Conservation (phyloP, 2,888 invertebrate species). For the Lasius fuliginosus region DNA sequence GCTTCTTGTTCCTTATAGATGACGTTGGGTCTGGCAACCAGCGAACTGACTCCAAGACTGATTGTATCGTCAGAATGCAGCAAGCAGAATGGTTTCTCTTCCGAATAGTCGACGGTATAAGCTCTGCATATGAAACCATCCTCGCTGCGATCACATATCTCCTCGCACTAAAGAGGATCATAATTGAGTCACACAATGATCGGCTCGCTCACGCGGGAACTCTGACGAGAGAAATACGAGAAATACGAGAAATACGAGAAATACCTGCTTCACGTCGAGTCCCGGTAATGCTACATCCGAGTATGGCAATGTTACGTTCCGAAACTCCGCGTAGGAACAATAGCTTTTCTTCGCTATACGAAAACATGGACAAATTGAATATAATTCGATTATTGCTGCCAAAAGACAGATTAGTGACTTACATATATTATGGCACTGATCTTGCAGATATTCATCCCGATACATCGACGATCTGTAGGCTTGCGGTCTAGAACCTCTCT, state of each 20-base stretch:
- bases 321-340: slow-evolving; percentile 93
- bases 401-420: slow-evolving; percentile 81
- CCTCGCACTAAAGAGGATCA: slow-evolving; percentile 85
- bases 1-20: slow-evolving; percentile 93
- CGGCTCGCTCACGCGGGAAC: not conserved
- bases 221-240: not conserved
- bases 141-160: slow-evolving; percentile 89
- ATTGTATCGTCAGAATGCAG: slow-evolving; percentile 94
- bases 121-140: slow-evolving; percentile 91
- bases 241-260: not conserved
- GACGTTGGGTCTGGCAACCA: slow-evolving; percentile 88
- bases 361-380: not conserved
- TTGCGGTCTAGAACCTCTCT: slow-evolving; percentile 92
- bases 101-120: slow-evolving; percentile 87
- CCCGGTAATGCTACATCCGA: slow-evolving; percentile 87
- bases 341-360: slow-evolving; percentile 87
- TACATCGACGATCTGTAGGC: slow-evolving; percentile 92
- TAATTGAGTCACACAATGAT: not conserved
- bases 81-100: slow-evolving; percentile 87
- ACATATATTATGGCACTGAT: slow-evolving; percentile 92
- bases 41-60: slow-evolving; percentile 92
- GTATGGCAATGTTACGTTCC: slow-evolving; percentile 90
- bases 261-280: slow-evolving; percentile 77
- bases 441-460: slow-evolving; percentile 94
- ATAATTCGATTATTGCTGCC: not conserved